Evolutionary conservation across 2,113 vertebrate species (phyloP).

Genomic region (Pseudopodoces humilis): DNA sequence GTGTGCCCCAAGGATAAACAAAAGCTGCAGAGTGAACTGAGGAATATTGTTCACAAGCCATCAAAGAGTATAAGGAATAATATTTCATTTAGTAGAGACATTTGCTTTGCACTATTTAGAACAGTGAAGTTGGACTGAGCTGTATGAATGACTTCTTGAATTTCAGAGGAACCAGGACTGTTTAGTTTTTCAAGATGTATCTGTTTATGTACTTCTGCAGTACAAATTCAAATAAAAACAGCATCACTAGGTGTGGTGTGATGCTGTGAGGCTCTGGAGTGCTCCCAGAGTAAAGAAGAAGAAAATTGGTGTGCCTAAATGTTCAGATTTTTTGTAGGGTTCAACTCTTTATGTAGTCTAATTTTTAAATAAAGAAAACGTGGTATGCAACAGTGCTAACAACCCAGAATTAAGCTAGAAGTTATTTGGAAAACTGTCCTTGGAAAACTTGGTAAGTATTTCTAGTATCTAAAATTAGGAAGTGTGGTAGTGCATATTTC

Average conservation of each 20-base stretch:
- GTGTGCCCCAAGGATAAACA: background rate
- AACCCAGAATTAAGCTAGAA: background rate
- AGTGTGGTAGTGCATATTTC: no score
- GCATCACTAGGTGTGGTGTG: background rate
- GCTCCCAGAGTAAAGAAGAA: background rate
- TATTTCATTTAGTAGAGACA: background rate
- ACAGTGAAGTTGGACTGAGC: background rate
- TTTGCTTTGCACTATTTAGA: background rate
- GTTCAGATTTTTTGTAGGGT: background rate
- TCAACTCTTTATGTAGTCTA: background rate
- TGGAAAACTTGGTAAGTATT: background rate
- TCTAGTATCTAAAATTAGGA: background rate
- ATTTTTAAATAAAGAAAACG: background rate
- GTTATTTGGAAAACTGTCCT: background rate
- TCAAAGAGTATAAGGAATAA: background rate
- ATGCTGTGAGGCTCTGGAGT: background rate
- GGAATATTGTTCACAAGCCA: background rate
- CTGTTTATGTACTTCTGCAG: background rate
- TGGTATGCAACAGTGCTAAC: background rate
- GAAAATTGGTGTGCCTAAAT: background rate
- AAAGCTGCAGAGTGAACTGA: background rate
- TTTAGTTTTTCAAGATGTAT: background rate
- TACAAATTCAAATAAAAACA: background rate
- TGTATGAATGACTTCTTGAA: background rate
- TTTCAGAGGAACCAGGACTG: background rate